Conservation (phyloP, 2,888 invertebrate genomes). For the Drosophila fulvimacula region DNA sequence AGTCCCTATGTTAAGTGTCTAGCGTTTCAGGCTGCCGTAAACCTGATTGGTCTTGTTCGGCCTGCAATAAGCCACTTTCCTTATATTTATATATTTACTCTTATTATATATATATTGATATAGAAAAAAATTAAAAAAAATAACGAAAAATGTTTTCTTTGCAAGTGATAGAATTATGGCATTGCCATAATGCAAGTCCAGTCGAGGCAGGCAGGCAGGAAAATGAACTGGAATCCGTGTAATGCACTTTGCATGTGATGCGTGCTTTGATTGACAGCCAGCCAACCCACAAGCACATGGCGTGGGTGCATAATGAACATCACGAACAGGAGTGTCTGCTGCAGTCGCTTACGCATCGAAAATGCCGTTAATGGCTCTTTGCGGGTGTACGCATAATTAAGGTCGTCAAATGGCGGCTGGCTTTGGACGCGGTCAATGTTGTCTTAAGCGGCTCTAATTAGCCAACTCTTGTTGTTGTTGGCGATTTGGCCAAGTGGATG, state of each 20-base stretch:
- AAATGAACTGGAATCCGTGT: slow-evolving; percentile 46
- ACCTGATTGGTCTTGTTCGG: too few relatives aligned
- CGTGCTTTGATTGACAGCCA: slow-evolving; percentile 50
- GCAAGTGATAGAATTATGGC: background rate
- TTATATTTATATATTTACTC: too few relatives aligned
- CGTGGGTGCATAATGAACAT: background rate
- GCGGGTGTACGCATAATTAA: slow-evolving; percentile 75
- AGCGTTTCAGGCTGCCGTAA: too few relatives aligned
- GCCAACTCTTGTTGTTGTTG: slow-evolving; percentile 48
- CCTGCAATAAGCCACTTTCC: too few relatives aligned
- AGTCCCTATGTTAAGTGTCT: too few relatives aligned
- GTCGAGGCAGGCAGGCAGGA: background rate
- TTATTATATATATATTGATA: too few relatives aligned
- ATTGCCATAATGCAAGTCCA: too few relatives aligned
- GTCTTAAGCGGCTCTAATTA: slow-evolving; percentile 74
- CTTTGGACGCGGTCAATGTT: slow-evolving; percentile 55
- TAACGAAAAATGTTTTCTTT: too few relatives aligned
- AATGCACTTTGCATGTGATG: slow-evolving; percentile 57
- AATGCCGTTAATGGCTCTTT: slow-evolving; percentile 70
- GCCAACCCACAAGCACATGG: background rate
- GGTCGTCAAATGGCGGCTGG: slow-evolving; percentile 48
- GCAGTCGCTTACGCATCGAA: slow-evolving; percentile 50
- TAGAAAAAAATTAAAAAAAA: too few relatives aligned
- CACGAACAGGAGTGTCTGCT: slow-evolving; percentile 26
- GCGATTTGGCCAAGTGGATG: slow-evolving; percentile 55